Evolutionary conservation across 2,888 invertebrate species (phyloP), one percentile per base, ranked within the genome.

Genomic region (Bugula neritina): DNA sequence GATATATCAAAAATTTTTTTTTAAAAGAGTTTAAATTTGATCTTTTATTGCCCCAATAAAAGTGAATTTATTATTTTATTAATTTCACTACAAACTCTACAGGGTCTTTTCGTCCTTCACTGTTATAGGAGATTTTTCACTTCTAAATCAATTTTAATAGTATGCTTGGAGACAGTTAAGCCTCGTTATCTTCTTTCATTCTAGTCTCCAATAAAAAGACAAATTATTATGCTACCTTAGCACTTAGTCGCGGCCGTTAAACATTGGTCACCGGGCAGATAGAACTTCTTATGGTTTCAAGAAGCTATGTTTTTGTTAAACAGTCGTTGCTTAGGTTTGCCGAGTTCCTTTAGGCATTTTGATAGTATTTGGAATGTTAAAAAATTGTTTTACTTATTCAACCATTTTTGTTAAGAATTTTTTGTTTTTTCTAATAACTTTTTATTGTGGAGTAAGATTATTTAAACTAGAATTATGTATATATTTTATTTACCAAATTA

Each of bases 71-170:
- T 25, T 34, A 10, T 27, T 69, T 27, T 10, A 69, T 31, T 25
- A 25, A 17, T 87, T 88, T 88, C 74, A 75, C 77, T 85, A 85
- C 86, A 90, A 90, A 88, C 88, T 90, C 89, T 89, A 89, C 88
- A 89, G 89, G 89, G 90, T 90, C 90, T 90, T 90, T 88, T 90
- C 89, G 90, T 90, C 89, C 88, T 86, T 87, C 87, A 87, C 87
- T 80, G 72, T 73, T 75, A 89, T 88, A 87, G 88, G 87, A 89
- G 87, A 87, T 87, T 89, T 89, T 89, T 90, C 75, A 88, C 85
- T 87, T 83, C 86, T 86, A 87, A 85, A 85, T 85, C 83, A 88
- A 88, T 82, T 88, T n/a, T 77, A 84, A 86, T 76, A 75, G 83
- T 80, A 72, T 83, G 77, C 84, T 13, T 85, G 85, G 84, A 86